Evolutionary conservation across 53 echinoderm and acorn worm genomes (phyloP).

Genomic region (Paelopatides confundens): DNA sequence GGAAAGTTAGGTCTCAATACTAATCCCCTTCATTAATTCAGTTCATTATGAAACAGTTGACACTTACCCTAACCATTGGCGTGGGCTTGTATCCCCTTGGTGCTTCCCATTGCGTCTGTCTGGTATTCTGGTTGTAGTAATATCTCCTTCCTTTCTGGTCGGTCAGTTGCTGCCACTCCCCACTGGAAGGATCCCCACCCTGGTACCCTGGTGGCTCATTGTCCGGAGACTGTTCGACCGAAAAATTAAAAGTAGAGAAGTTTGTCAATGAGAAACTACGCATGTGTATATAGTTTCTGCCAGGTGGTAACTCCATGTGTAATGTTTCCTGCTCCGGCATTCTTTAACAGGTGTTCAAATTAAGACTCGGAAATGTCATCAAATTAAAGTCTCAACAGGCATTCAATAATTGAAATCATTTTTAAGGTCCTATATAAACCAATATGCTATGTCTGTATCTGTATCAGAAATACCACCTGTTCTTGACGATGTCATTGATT

Average conservation of each 20-base stretch:
- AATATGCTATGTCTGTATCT: no score
- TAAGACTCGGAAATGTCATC: no score
- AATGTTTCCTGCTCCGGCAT: conserved; percentile 1
- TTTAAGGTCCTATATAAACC: no score
- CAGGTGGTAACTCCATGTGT: neutral
- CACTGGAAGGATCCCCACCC: neutral
- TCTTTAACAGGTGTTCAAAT: neutral
- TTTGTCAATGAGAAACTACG: conserved; percentile 25
- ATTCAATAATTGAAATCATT: no score
- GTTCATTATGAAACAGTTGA: neutral
- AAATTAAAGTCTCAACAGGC: no score
- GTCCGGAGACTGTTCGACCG: neutral
- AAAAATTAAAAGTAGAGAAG: conserved; percentile 22
- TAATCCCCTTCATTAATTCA: no score
- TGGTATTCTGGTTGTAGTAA: conserved; percentile 64
- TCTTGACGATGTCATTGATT: no score
- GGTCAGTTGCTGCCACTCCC: conserved; percentile 63
- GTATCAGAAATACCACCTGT: no score
- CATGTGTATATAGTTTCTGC: neutral
- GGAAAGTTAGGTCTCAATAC: no score
- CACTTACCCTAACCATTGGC: conserved; percentile 44
- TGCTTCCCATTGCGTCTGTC: conserved; percentile 72
- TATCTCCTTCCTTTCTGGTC: conserved; percentile 65
- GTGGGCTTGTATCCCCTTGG: conserved; percentile 40
- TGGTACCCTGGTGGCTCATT: neutral